These are phyloP conservation scores for Eretmocerus hayati DNA, from an alignment of 2,888 invertebrate genomes.

Conservation along the genomic window DNA sequence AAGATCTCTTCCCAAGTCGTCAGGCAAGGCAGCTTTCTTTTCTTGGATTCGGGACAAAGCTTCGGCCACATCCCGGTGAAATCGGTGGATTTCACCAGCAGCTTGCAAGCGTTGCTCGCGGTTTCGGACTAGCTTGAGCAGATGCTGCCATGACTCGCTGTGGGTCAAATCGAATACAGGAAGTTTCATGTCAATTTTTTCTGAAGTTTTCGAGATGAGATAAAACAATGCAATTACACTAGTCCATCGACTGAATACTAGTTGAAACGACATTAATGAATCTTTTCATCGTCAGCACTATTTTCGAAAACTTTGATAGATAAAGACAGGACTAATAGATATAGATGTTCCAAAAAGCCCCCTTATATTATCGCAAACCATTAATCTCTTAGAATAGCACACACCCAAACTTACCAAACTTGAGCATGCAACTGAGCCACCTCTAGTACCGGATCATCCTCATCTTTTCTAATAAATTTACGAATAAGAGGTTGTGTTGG, in stretches of 20 bases:
- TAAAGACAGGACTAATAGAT: too few relatives aligned
- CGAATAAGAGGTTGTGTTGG: slow-evolving; percentile 19
- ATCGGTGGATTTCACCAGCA: slow-evolving; percentile 94
- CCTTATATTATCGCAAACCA: too few relatives aligned
- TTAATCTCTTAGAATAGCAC: background rate
- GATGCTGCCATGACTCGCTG: slow-evolving; percentile 78
- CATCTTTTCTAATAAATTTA: slow-evolving; percentile 35
- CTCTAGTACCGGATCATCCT: slow-evolving; percentile 49
- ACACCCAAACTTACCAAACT: slow-evolving; percentile 47
- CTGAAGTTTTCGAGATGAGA: too few relatives aligned
- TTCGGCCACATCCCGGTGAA: slow-evolving; percentile 93
- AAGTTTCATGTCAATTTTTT: too few relatives aligned
- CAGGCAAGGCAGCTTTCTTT: slow-evolving; percentile 78
- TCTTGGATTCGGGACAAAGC: slow-evolving; percentile 84
- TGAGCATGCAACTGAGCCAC: slow-evolving; percentile 49
- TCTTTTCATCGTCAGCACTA: too few relatives aligned
- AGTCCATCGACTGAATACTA: too few relatives aligned
- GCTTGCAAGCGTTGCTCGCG: slow-evolving; percentile 83
- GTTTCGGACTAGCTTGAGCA: slow-evolving; percentile 78
- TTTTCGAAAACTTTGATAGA: too few relatives aligned
- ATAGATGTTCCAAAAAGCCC: too few relatives aligned
- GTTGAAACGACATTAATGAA: too few relatives aligned
- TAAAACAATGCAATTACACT: too few relatives aligned
- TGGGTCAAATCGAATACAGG: slow-evolving; percentile 18
- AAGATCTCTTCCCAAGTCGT: slow-evolving; percentile 73